These are phyloP conservation scores for Oxyruncus cristatus DNA, from an alignment of 2,113 vertebrate genomes.

Conservation along the genomic window DNA sequence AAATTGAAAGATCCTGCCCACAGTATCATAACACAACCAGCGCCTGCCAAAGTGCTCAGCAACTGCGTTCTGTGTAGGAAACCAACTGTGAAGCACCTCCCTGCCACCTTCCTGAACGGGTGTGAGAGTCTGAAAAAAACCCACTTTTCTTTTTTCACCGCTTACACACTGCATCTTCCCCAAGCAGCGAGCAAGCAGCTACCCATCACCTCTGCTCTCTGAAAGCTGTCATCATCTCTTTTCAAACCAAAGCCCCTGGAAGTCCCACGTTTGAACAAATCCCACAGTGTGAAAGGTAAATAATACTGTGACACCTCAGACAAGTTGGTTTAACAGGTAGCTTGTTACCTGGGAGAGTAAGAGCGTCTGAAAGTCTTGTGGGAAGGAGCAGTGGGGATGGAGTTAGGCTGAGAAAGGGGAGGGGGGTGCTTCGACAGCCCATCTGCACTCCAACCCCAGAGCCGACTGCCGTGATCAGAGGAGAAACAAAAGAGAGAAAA, in stretches of 20 bases:
- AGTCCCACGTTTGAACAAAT: neutral
- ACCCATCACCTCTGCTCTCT: neutral
- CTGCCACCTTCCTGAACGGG: neutral
- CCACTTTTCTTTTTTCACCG: neutral
- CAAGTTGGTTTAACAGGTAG: conserved; percentile 75
- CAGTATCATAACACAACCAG: accelerated
- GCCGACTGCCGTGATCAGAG: conserved; percentile 88
- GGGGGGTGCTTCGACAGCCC: conserved; percentile 92
- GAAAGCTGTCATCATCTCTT: neutral
- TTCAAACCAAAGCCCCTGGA: neutral
- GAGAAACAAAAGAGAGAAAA: conserved; percentile 62
- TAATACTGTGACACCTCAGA: conserved; percentile 84
- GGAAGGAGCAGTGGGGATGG: conserved; percentile 91
- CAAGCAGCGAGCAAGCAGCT: neutral
- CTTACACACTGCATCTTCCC: neutral
- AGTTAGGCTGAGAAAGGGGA: conserved; percentile 92
- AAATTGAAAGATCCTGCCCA: neutral
- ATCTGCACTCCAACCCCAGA: conserved; percentile 97
- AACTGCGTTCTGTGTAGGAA: conserved; percentile 32
- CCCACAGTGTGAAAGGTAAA: conserved; percentile 36
- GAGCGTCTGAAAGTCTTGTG: conserved; percentile 95
- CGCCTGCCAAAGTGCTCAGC: neutral
- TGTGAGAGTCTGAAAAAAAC: neutral
- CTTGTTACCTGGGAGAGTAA: conserved; percentile 95
- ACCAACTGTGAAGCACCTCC: neutral